Conservation (phyloP, 1,140 invertebrate species). For the Dufourea novaeangliae region DNA sequence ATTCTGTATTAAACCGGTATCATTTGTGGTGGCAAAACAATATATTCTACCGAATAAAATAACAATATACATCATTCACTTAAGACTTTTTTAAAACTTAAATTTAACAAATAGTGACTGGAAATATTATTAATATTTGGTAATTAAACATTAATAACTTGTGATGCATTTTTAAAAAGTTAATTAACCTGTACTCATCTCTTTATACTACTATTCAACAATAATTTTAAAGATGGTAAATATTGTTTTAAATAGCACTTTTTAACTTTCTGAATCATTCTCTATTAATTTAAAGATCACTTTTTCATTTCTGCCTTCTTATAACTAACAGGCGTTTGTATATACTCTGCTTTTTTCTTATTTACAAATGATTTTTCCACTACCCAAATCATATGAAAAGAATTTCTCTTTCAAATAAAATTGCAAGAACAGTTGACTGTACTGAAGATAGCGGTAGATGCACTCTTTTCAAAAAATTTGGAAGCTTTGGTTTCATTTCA, state of each 20-base stretch:
- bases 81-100: not conserved
- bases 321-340: slow-evolving; percentile 21
- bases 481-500: not conserved
- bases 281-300: slow-evolving; percentile 24
- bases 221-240: slow-evolving; percentile 30
- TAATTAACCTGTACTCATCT: slow-evolving; percentile 4
- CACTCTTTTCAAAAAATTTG: slow-evolving; percentile 29
- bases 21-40: not conserved
- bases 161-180: slow-evolving; percentile 7
- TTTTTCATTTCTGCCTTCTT: slow-evolving; percentile 31
- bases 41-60: slow-evolving; percentile 12
- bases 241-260: slow-evolving; percentile 20
- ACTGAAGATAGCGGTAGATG: slow-evolving; percentile 28
- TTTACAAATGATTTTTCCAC: slow-evolving; percentile 40
- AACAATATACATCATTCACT: not conserved
- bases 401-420: not conserved
- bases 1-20: not conserved
- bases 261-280: slow-evolving; percentile 29
- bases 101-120: not conserved
- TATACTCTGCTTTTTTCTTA: slow-evolving; percentile 10
- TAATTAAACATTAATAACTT: not conserved
- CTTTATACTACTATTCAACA: slow-evolving; percentile 33
- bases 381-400: slow-evolving; percentile 1
- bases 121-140: slow-evolving; percentile 7
- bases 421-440: not conserved